Percentiles rank a stretch among this genome's conserved stretches.
Conservation (phyloP, 1,140 invertebrate genomes). For the Triops cancriformis region DNA sequence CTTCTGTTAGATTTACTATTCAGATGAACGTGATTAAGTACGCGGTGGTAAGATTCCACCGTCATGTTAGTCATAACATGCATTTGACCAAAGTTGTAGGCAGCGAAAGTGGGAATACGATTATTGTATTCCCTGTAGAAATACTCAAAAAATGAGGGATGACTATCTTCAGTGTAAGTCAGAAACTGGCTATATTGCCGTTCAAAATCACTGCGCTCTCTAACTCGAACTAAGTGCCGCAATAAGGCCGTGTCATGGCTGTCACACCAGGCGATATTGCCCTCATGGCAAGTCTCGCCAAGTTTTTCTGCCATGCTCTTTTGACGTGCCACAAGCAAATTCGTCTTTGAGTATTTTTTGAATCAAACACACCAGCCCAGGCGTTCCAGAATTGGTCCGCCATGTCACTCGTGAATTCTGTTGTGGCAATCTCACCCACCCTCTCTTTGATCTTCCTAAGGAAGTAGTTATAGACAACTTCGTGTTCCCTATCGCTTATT, state of each 20-base stretch:
- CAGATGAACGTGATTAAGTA: too few species aligned
- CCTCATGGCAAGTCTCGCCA: not conserved
- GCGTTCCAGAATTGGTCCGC: constrained; percentile 17
- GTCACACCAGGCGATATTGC: not conserved
- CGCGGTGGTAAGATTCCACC: not conserved
- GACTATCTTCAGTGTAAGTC: not conserved
- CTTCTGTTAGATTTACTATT: too few species aligned
- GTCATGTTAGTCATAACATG: not conserved
- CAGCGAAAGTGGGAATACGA: too few species aligned
- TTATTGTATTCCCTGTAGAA: not conserved
- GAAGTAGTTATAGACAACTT: not conserved
- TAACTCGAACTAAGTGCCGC: not conserved
- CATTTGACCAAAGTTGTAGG: not conserved
- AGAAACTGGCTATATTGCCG: not conserved
- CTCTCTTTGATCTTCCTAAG: not conserved
- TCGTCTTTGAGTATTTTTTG: not conserved
- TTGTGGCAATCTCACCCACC: not conserved
- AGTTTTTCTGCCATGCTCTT: constrained; percentile 15
- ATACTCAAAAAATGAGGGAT: not conserved
- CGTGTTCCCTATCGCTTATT: constrained; percentile 7
- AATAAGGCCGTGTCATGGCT: not conserved
- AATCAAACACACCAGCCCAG: not conserved
- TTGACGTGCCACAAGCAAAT: constrained; percentile 18
- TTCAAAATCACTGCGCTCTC: not conserved
- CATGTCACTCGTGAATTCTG: too few species aligned